Percentiles rank a stretch among this genome's conserved stretches.
Evolutionary conservation across 2,888 invertebrate species (phyloP).

Genomic region (Aphidius colemani): DNA sequence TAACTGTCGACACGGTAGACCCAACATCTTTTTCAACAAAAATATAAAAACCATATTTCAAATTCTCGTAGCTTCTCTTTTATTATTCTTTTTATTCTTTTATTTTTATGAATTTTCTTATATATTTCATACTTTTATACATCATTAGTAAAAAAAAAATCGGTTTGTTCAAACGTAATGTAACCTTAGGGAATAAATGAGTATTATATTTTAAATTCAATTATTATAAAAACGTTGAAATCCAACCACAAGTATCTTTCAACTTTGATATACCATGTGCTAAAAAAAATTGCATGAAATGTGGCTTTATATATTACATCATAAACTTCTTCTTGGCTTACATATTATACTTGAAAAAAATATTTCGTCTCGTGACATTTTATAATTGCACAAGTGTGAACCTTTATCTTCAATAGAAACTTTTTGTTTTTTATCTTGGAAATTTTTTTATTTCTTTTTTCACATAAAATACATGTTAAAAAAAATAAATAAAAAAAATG

Average conservation of each 20-base stretch:
- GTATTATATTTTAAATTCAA: no score
- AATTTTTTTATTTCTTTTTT: neutral
- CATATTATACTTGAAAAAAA: neutral
- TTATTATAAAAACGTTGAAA: no score
- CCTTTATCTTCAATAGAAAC: neutral
- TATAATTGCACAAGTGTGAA: neutral
- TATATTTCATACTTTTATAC: neutral
- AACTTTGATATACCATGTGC: no score
- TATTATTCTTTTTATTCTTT: neutral
- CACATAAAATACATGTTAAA: neutral
- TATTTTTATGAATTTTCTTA: neutral
- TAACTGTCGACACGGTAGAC: no score
- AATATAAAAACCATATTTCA: no score
- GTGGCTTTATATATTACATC: no score
- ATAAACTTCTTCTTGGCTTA: no score
- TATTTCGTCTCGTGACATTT: neutral
- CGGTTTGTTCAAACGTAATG: conserved; percentile 35
- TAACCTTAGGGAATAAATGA: conserved; percentile 3
- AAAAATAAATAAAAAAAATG: no score
- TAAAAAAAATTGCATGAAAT: no score
- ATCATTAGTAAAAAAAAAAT: conserved; percentile 36
- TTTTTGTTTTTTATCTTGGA: neutral
- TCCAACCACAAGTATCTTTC: no score
- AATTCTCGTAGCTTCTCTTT: neutral
- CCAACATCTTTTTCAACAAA: no score